Percentiles rank a stretch among this genome's conserved stretches.
phyloP scores from a whole-genome alignment of 2,797 vertebrate genomes.

The Pangasius djambal region DNA sequence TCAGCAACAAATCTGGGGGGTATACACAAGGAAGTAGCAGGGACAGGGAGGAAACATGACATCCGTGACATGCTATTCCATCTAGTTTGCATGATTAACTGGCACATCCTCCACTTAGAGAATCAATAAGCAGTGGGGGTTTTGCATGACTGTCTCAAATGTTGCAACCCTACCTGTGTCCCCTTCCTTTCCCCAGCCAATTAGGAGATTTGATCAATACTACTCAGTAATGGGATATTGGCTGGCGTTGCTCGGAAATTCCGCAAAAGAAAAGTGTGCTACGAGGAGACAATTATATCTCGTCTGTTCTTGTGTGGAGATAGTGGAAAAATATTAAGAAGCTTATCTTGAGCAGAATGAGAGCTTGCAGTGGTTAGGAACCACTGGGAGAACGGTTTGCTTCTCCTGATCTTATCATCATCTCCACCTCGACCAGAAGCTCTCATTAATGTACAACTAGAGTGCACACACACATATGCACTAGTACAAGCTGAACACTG shows the following conservation, averaged over 20 bases:
- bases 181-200: conserved; percentile 71
- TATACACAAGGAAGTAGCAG: conserved; percentile 48
- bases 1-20: conserved; percentile 36
- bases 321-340: conserved; percentile 61
- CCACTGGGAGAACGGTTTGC: conserved; percentile 33
- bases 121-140: conserved; percentile 70
- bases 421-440: conserved; percentile 54
- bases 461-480: conserved; percentile 25
- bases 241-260: conserved; percentile 54
- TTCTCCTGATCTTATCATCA: conserved; percentile 69
- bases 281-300: conserved; percentile 52
- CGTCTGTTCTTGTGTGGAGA: conserved; percentile 54
- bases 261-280: neutral
- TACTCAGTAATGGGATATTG: conserved; percentile 74
- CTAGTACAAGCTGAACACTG: neutral
- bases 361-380: conserved; percentile 42
- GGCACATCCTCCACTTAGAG: conserved; percentile 35
- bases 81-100: conserved; percentile 79
- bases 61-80: conserved; percentile 51
- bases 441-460: conserved; percentile 56
- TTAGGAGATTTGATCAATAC: conserved; percentile 78
- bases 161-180: conserved; percentile 70
- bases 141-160: conserved; percentile 62
- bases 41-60: conserved; percentile 59
- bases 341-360: conserved; percentile 62